phyloP scores from a whole-genome alignment of 2,797 vertebrate genomes.

The Salmo trutta region DNA sequence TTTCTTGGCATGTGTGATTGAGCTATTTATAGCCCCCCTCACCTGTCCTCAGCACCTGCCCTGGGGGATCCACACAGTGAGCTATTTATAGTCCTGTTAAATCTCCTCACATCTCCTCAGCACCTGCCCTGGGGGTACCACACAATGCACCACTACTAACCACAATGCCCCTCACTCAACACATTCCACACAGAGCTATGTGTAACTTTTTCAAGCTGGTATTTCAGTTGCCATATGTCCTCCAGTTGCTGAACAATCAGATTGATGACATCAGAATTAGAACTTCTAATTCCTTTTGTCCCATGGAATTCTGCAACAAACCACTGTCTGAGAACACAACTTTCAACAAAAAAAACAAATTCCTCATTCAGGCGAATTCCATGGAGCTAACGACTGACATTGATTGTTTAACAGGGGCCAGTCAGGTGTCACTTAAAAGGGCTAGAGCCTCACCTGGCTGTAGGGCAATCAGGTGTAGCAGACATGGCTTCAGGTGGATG shows the following conservation, averaged over 20 bases:
- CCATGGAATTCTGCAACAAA: background rate
- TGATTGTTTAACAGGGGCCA: background rate
- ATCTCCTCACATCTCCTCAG: no score
- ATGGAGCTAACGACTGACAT: background rate
- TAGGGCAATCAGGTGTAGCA: background rate
- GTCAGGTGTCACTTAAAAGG: background rate
- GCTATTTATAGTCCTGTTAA: no score
- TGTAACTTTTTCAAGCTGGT: background rate
- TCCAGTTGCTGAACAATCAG: background rate
- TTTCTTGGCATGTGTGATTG: constrained; percentile 4
- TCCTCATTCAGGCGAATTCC: background rate
- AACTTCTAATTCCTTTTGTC: background rate
- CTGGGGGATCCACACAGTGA: background rate
- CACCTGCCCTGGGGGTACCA: background rate
- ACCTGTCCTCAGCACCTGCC: background rate
- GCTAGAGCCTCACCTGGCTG: background rate
- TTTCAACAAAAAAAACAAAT: background rate
- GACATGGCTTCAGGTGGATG: background rate
- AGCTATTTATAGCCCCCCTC: background rate
- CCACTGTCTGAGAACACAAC: background rate
- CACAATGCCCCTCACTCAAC: background rate
- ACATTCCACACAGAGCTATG: background rate
- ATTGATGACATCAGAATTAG: background rate
- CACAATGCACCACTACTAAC: background rate
- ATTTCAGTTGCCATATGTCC: background rate